A percentile compares a stretch with the other conserved stretches of the same genome.
These are phyloP conservation scores for Tetramorium alpestre DNA, from an alignment of 1,140 invertebrate species.

Conservation along the genomic window DNA sequence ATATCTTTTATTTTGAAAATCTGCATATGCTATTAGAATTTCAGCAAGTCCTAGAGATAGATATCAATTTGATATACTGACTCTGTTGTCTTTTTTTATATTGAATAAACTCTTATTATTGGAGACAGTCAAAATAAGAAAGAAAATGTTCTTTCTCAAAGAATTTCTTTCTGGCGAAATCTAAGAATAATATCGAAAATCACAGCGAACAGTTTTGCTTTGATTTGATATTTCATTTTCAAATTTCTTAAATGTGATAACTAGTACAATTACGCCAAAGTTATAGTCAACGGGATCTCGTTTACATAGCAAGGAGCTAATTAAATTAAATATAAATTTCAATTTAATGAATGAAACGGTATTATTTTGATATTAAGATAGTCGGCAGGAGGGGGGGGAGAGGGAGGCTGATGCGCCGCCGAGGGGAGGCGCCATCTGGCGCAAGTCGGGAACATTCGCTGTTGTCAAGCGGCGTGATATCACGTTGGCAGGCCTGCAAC, in stretches of 20 bases:
- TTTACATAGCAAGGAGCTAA: not conserved
- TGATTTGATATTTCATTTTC: not conserved
- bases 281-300: not conserved
- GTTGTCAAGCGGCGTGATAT: conserved; percentile 47
- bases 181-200: not conserved
- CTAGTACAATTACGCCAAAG: not conserved
- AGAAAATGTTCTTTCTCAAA: not conserved
- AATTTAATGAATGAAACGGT: conserved; percentile 8
- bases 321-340: not conserved
- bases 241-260: not conserved
- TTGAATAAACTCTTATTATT: not conserved
- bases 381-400: no score
- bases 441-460: not conserved
- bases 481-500: conserved; percentile 47
- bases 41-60: not conserved
- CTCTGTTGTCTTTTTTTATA: not conserved
- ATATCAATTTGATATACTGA: no score
- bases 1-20: no score
- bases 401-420: not conserved
- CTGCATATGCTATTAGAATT: not conserved
- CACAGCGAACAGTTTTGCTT: not conserved
- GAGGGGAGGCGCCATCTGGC: not conserved
- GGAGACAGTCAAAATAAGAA: no score
- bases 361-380: not conserved
- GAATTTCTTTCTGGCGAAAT: not conserved